Base-by-base conservation (phyloP, 2,113 vertebrate genomes). In the Ploceus nigricollis region DNA sequence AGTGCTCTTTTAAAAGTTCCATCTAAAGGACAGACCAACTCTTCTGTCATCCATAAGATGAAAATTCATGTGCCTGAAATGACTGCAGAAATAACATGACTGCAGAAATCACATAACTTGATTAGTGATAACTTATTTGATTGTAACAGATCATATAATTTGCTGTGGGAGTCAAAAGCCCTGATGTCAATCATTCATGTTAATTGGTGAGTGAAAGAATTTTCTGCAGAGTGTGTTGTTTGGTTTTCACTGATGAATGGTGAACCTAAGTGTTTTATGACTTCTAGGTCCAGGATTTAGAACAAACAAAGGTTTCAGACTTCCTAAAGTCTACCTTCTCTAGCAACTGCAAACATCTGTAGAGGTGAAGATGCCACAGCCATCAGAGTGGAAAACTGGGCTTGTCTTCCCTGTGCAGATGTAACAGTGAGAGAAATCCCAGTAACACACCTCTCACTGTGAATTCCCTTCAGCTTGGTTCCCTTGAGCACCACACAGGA, bases 301-400 rank as follows among this genome's bases (percentile, higher is more conserved):
- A 75, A 12, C 8, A 60, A 58, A 54, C 9, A 72, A 17, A 60
- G 6, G 1, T 58, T 82, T 79, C 35, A 69, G 14, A 30, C 15
- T 90, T 80, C 48, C 35, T 54, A 68, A 80, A 21, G 2, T 54
- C 23, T 35, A 6, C 19, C 3, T 77, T 77, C 30, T 72, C 0
- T 0, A 28, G 25, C 53, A 80, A 21, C 13, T 44, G 45, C 30
- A 76, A 77, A 33, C 10, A 73, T 6, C 16, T 66, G 17, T 10
- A 33, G 6, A 78, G 37, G 27, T 28, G 17, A 40, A 70, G 60
- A 54, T 84, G 60, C 11, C 45, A 73, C 70, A 56, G 22, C 1
- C 3, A 4, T 21, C 0, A 0, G 3, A 45, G 22, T 10, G 11
- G 28, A 14, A 31, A 61, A 15, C 8, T 42, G 68, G 4, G 13